These are phyloP conservation scores for Garra rufa DNA, from an alignment of 2,113 vertebrate species.

Conservation along the genomic window DNA sequence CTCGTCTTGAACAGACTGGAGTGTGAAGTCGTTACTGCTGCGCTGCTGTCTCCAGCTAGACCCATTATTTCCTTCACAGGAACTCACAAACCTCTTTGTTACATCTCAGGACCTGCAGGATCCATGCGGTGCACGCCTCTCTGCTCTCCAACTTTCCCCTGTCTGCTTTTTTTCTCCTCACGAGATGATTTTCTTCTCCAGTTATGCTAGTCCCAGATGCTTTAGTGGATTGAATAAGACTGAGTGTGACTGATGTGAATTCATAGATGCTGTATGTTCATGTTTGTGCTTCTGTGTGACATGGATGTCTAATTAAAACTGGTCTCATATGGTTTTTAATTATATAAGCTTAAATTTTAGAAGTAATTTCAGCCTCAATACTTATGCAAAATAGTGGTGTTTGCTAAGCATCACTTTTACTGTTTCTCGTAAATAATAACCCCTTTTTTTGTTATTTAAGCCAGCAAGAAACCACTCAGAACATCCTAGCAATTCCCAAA, in stretches of 20 bases:
- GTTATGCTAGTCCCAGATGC: slow-evolving; percentile 25
- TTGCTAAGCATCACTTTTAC: not conserved
- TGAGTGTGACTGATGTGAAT: not conserved
- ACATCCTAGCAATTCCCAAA: not conserved
- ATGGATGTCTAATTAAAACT: not conserved
- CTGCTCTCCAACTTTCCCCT: slow-evolving; percentile 38
- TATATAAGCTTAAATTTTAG: not conserved
- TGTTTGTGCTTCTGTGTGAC: not conserved
- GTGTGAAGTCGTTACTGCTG: slow-evolving; percentile 47
- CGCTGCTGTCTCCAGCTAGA: slow-evolving; percentile 52
- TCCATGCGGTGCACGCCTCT: slow-evolving; percentile 16
- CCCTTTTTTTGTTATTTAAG: not conserved
- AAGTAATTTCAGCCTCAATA: not conserved
- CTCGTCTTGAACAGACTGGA: slow-evolving; percentile 54
- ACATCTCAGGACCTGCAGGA: slow-evolving; percentile 14
- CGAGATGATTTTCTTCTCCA: slow-evolving; percentile 34
- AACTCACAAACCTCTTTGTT: slow-evolving; percentile 45
- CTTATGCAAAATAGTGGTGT: not conserved
- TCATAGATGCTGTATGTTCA: not conserved
- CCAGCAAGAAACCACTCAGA: not conserved
- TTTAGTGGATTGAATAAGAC: slow-evolving; percentile 27
- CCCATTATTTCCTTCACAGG: slow-evolving; percentile 51
- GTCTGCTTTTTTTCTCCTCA: slow-evolving; percentile 36
- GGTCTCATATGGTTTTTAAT: not conserved
- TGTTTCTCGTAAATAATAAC: not conserved